Conservation (phyloP, 2,113 vertebrate genomes). For the Setophaga coronata region DNA sequence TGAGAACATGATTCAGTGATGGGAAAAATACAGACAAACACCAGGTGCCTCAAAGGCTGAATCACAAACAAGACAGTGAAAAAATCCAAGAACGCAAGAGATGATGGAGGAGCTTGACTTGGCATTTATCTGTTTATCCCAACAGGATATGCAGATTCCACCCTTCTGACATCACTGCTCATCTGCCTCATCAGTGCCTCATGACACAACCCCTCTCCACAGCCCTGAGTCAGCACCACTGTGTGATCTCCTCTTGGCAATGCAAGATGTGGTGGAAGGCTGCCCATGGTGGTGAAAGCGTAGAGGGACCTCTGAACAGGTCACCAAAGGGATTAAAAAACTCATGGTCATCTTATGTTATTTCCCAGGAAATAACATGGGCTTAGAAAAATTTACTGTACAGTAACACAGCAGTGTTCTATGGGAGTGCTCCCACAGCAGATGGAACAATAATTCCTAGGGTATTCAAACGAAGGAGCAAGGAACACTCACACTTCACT, state of each 20-base stretch:
- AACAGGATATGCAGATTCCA: constrained; percentile 18
- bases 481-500: background rate
- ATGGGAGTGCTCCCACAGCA: background rate
- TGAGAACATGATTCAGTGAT: background rate
- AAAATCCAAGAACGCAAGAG: background rate
- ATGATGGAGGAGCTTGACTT: background rate
- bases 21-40: background rate
- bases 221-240: background rate
- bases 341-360: background rate
- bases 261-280: background rate
- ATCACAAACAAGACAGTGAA: background rate
- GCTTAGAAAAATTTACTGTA: background rate
- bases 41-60: constrained; percentile 3
- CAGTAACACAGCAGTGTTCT: background rate
- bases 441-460: background rate
- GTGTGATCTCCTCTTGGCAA: background rate
- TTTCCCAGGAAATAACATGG: background rate
- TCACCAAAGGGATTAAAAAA: background rate
- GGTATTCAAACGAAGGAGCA: background rate
- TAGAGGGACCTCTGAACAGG: background rate
- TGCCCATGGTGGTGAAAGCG: background rate
- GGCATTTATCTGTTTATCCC: background rate
- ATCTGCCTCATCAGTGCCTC: background rate
- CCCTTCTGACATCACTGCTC: background rate
- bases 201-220: background rate